phyloP scores from a whole-genome alignment of 2,888 invertebrate species.

The Alsophila aescularia region DNA sequence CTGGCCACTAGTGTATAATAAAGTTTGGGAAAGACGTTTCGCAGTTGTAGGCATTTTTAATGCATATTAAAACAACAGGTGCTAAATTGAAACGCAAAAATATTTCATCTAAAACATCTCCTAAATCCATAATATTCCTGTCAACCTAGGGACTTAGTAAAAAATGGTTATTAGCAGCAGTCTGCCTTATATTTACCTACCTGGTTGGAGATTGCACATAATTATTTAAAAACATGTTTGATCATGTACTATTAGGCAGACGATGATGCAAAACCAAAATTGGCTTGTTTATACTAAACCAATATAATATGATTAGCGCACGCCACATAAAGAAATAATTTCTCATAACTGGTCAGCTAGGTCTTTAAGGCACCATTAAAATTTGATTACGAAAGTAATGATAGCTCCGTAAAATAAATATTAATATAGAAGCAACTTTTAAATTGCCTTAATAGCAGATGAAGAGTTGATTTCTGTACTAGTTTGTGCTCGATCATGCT shows the following conservation, averaged over 20 bases:
- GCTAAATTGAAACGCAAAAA: too few relatives aligned
- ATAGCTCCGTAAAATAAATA: slow-evolving; percentile 37
- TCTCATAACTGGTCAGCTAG: slow-evolving; percentile 32
- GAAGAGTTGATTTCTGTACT: slow-evolving; percentile 10
- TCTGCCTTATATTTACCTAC: neutral
- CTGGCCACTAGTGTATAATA: too few relatives aligned
- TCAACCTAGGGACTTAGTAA: too few relatives aligned
- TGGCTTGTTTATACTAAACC: slow-evolving; percentile 38
- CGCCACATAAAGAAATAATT: slow-evolving; percentile 34
- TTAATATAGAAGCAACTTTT: slow-evolving; percentile 31
- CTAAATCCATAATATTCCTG: too few relatives aligned
- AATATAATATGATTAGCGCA: slow-evolving; percentile 35
- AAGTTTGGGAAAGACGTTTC: too few relatives aligned
- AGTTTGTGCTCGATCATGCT: slow-evolving; percentile 6
- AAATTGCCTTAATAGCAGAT: slow-evolving; percentile 14
- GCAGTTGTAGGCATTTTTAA: too few relatives aligned
- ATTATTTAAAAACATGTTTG: slow-evolving; percentile 32
- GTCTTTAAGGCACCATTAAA: slow-evolving; percentile 41
- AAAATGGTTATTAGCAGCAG: too few relatives aligned
- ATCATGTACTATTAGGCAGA: slow-evolving; percentile 17
- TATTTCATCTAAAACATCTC: too few relatives aligned
- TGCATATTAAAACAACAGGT: too few relatives aligned
- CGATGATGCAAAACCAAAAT: slow-evolving; percentile 42
- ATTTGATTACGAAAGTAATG: slow-evolving; percentile 50
- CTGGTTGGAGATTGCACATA: slow-evolving; percentile 21